Evolutionary conservation across 1,140 invertebrate genomes (phyloP), one percentile per base, ranked within the genome.

Genomic region (Cephus cinctus): DNA sequence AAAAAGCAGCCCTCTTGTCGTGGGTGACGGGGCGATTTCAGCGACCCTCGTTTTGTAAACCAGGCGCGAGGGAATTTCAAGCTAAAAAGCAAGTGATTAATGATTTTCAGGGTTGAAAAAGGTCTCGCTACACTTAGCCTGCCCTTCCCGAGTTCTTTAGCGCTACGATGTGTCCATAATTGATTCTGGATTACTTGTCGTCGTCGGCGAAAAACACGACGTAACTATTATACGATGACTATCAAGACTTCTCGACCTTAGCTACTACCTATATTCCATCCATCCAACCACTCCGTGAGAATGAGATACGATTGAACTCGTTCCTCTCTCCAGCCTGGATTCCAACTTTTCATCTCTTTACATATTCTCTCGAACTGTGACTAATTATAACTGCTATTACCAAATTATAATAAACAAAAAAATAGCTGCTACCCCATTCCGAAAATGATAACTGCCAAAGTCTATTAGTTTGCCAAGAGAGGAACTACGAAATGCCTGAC

Each of bases 51-150:
- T 71, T 67, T 61, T 67, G 65, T 71, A 71, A 76, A 74, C 66
- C 70, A 71, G 66, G 63, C 70, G 66, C 69, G 63, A 73, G 71
- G 69, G 71, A 72, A 72, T 75, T 71, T 67, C 65, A 45, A 56
- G 63, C 64, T 75, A 76, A 76, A 73, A 74, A 71, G 64, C 66
- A 46, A 59, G 63, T 75, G 72, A 75, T 75, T 76, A 73, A 75
- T 76, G 72, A 72, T 69, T 60, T 58, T 44, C 45, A 30, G 50
- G 20, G 43, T 58, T 60, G 57, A 62, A 63, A 65, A 63, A 62
- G 57, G 54, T 59, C 58, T 54, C 47, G 47, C 38, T 38, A 14
- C 14, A 36, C 31, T 27, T 23, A 14, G 25, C 14, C 39, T 16
- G 21, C 49, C 50, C 45, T 57, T 39, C 25, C 18, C 5, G 18